Conservation (phyloP, 2,113 vertebrate genomes). For the Pogona vitticeps region DNA sequence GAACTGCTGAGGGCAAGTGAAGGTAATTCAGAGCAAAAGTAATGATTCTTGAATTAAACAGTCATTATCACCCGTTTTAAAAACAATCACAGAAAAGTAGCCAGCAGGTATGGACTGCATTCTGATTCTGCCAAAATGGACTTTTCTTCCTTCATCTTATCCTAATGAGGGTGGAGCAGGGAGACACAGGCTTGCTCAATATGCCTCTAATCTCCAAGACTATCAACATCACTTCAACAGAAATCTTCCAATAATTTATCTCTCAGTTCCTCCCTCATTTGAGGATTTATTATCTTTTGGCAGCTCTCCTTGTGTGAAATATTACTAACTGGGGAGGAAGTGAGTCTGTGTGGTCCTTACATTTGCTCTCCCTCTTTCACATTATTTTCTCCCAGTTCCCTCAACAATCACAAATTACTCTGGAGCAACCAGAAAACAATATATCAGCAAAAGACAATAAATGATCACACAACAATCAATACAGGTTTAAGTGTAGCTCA, state of each 20-base stretch:
- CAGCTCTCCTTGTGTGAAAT: neutral
- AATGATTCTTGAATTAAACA: neutral
- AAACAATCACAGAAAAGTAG: neutral
- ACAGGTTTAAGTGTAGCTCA: fast-evolving
- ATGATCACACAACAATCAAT: neutral
- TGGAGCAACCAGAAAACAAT: neutral
- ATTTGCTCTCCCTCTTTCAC: neutral
- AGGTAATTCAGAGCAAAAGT: neutral
- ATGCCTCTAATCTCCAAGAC: neutral
- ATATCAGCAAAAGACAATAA: constrained; percentile 4
- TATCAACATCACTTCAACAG: neutral
- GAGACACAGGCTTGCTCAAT: neutral
- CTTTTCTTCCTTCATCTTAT: neutral
- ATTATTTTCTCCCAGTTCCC: neutral
- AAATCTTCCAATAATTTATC: neutral
- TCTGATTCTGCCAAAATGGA: too few relatives aligned
- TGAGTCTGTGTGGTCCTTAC: neutral
- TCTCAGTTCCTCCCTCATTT: constrained; percentile 2
- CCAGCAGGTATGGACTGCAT: neutral
- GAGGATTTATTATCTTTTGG: neutral
- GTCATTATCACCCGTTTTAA: neutral
- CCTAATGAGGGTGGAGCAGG: neutral
- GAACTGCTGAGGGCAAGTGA: neutral
- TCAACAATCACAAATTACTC: constrained; percentile 10
- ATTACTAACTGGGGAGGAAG: neutral